Evolutionary conservation across 2,113 vertebrate genomes (phyloP).

Genomic region (Piprites chloris): DNA sequence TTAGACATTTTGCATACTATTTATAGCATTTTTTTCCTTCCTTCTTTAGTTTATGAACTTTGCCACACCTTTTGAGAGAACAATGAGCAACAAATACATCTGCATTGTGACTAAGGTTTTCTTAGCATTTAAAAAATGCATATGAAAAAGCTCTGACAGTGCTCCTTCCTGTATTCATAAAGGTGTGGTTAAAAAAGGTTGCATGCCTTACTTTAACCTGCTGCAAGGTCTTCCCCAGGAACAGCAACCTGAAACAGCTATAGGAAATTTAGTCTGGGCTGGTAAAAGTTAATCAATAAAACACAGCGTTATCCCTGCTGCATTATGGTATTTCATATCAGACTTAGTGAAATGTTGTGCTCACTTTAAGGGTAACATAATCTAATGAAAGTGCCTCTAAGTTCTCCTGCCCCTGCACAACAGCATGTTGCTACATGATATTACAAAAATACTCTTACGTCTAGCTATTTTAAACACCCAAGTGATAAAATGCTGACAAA

Average conservation of each 20-base stretch:
- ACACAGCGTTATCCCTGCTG: neutral
- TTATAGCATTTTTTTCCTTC: neutral
- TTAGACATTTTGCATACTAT: neutral
- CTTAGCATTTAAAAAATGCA: neutral
- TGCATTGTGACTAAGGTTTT: neutral
- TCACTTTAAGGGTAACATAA: neutral
- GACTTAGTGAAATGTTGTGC: neutral
- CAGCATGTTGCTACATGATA: neutral
- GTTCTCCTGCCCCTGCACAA: neutral
- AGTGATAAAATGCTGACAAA: neutral
- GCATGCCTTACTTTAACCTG: neutral
- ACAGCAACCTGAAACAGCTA: neutral
- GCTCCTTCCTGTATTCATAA: neutral
- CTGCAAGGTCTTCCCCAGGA: neutral
- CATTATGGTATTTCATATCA: neutral
- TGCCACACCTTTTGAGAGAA: constrained; percentile 34
- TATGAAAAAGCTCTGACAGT: neutral
- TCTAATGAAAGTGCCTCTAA: neutral
- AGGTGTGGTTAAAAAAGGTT: neutral
- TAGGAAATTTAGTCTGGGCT: neutral
- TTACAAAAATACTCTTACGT: neutral
- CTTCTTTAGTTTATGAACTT: constrained; percentile 37
- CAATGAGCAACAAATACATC: neutral
- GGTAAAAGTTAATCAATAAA: neutral
- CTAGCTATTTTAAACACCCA: neutral